These are phyloP conservation scores for Lamellibrachia luymesi DNA, from an alignment of 1,140 invertebrate species.

Conservation along the genomic window DNA sequence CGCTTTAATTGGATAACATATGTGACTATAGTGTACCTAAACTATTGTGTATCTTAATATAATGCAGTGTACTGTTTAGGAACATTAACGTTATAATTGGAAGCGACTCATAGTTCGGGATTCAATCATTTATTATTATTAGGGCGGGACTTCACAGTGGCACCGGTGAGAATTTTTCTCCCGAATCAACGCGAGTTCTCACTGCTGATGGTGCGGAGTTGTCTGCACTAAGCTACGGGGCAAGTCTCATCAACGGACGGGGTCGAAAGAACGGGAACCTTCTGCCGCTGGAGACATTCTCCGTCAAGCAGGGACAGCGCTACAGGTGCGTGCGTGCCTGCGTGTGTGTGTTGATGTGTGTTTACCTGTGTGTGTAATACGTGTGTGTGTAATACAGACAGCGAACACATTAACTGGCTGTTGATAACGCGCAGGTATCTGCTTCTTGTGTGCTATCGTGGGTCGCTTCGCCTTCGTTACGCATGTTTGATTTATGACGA, in stretches of 20 bases:
- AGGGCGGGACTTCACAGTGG: neutral
- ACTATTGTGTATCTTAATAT: too few relatives aligned
- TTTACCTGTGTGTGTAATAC: too few relatives aligned
- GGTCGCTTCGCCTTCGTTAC: too few relatives aligned
- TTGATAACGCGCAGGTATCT: too few relatives aligned
- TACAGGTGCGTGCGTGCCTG: neutral
- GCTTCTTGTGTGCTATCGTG: too few relatives aligned
- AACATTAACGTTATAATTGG: neutral
- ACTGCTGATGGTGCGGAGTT: neutral
- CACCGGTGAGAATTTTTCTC: neutral
- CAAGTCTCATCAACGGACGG: conserved; percentile 12
- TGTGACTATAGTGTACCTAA: too few relatives aligned
- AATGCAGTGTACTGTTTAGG: too few relatives aligned
- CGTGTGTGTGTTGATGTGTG: too few relatives aligned
- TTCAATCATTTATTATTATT: neutral
- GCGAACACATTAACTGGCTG: too few relatives aligned
- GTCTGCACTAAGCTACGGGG: neutral
- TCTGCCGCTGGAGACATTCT: neutral
- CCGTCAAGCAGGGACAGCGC: neutral
- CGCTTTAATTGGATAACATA: neutral
- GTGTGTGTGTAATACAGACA: too few relatives aligned
- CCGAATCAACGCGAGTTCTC: neutral
- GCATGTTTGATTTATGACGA: too few relatives aligned
- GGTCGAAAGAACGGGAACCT: neutral
- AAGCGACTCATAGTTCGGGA: neutral